Evolutionary conservation across 2,113 vertebrate species (phyloP), one percentile per base, ranked within the genome.

Genomic region (Chamaea fasciata): DNA sequence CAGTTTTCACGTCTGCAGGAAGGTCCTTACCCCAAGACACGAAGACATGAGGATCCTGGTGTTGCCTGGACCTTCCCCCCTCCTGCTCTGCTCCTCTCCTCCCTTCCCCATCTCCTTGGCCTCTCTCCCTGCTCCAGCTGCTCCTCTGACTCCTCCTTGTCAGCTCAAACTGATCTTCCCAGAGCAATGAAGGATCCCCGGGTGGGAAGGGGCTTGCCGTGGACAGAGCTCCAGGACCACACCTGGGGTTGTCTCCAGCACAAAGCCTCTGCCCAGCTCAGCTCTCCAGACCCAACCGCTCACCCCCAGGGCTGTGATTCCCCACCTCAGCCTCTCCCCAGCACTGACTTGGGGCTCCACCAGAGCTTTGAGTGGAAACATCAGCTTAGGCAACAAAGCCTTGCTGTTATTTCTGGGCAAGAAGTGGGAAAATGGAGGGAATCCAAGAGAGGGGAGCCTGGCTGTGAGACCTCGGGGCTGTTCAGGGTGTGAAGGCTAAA

Each of bases 211-310:
- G 37, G 4, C 9, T 65, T 5, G 2, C 27, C 42, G 9, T 9
- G 73, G 59, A 3, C 22, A 31, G 5, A 65, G 26, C 63, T 49
- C 19, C 31, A 59, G 8, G 41, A 21, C 31, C 59, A 17, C 33
- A 15, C 7, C 0, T 0, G 7, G 24, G 30, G 3, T 1, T 37
- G 33, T 41, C n/a, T 59, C 44, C 57, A 42, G 13, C 9, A 7
- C 55, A 44, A 18, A 71, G 14, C 27, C 68, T 49, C 11, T 73
- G 37, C 24, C 47, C 30, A 4, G 63, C 6, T 44, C 16, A 71
- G 59, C n/a, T 79, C 56, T 21, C 35, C 49, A 76, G 24, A 20
- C 6, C 8, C 4, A 28, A 5, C 5, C 5, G 24, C 27, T 7
- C 10, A 7, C 2, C 15, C 50, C n/a, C 49, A 16, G 2, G 0